phyloP scores from a whole-genome alignment of 2,113 vertebrate genomes.

The Emydura subglobosa region DNA sequence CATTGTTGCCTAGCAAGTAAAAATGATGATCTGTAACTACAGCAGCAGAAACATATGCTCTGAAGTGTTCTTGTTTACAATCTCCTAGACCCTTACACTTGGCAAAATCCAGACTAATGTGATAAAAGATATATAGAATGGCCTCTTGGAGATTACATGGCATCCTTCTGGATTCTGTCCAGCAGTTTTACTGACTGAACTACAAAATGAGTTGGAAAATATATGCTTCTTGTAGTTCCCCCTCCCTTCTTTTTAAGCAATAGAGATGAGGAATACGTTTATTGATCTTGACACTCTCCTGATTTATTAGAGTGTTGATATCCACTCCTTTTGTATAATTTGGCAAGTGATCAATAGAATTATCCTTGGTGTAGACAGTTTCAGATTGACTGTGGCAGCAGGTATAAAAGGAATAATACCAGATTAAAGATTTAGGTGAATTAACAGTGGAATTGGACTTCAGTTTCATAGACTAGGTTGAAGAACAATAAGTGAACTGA shows the following conservation, averaged over 20 bases:
- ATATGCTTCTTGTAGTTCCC: background rate
- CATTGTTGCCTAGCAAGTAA: slow-evolving; percentile 19
- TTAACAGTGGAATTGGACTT: slow-evolving; percentile 1
- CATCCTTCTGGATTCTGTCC: slow-evolving; percentile 2
- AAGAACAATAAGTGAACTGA: slow-evolving; percentile 21
- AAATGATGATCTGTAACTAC: background rate
- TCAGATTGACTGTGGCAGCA: slow-evolving; percentile 40
- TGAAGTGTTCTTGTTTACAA: slow-evolving; percentile 15
- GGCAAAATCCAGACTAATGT: slow-evolving; percentile 27
- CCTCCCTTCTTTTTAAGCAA: slow-evolving; percentile 10
- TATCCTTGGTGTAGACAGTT: slow-evolving; percentile 39
- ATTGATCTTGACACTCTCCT: slow-evolving; percentile 78
- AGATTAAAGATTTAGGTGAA: slow-evolving; percentile 45
- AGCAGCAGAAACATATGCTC: slow-evolving; percentile 3
- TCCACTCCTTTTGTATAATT: slow-evolving; percentile 74
- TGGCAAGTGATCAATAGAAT: slow-evolving; percentile 78
- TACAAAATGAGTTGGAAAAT: slow-evolving; percentile 62
- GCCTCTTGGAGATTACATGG: slow-evolving; percentile 29
- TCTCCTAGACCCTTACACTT: background rate
- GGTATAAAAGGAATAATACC: slow-evolving; percentile 51
- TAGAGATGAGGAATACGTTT: slow-evolving; percentile 61
- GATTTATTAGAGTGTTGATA: slow-evolving; percentile 78
- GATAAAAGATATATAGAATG: slow-evolving; percentile 26
- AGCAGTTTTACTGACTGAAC: slow-evolving; percentile 21
- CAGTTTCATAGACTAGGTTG: slow-evolving; percentile 7